Evolutionary conservation across 2,888 invertebrate species (phyloP).

Genomic region (Hypena proboscidalis): DNA sequence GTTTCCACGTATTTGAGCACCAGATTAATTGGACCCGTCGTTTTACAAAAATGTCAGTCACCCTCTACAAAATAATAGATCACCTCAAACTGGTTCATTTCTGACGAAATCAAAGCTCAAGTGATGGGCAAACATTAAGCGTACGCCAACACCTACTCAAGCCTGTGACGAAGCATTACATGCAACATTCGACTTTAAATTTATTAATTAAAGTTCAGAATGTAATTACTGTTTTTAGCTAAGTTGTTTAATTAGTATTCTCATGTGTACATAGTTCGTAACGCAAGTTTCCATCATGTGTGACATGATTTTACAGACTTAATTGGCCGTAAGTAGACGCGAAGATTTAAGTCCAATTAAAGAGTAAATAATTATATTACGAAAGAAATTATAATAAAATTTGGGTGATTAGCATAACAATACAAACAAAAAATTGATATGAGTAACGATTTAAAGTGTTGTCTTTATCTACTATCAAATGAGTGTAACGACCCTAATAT

Average conservation of each 20-base stretch:
- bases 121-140: slow-evolving; percentile 49
- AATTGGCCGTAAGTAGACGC: slow-evolving; percentile 48
- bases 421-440: slow-evolving; percentile 36
- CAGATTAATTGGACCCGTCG: slow-evolving; percentile 30
- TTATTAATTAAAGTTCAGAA: slow-evolving; percentile 36
- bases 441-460: slow-evolving; percentile 24
- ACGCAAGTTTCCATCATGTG: slow-evolving; percentile 44
- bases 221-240: slow-evolving; percentile 23
- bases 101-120: slow-evolving; percentile 57
- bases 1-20: slow-evolving; percentile 47
- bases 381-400: slow-evolving; percentile 28
- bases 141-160: slow-evolving; percentile 26
- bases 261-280: slow-evolving; percentile 27
- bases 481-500: slow-evolving; percentile 30
- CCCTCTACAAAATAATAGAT: slow-evolving; percentile 22
- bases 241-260: slow-evolving; percentile 26
- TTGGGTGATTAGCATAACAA: slow-evolving; percentile 32
- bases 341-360: slow-evolving; percentile 43
- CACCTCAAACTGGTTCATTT: slow-evolving; percentile 40
- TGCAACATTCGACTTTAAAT: slow-evolving; percentile 37
- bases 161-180: slow-evolving; percentile 33
- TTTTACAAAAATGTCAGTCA: slow-evolving; percentile 10
- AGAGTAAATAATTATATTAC: slow-evolving; percentile 41
- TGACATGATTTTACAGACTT: slow-evolving; percentile 48
- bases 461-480: slow-evolving; percentile 38